Percentiles rank a stretch among this genome's conserved stretches.
These are phyloP conservation scores for Eufriesea mexicana DNA, from an alignment of 1,140 invertebrate genomes.

Conservation along the genomic window DNA sequence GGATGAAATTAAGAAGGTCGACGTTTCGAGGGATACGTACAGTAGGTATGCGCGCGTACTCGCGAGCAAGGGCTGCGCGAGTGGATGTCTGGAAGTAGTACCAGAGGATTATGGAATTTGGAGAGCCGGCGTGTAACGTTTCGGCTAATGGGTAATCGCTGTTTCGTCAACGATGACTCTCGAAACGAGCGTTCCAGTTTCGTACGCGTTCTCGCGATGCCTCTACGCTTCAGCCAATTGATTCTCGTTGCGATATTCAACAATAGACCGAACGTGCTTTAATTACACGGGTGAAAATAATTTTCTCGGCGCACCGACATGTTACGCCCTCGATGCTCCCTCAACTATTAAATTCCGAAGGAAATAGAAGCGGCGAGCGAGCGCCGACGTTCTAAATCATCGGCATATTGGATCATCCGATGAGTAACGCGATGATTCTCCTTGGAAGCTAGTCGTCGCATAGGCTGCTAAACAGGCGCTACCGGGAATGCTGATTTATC, in stretches of 20 bases:
- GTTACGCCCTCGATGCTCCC: slow-evolving; percentile 37
- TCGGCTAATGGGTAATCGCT: neutral
- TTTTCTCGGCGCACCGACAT: slow-evolving; percentile 33
- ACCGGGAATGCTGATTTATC: neutral
- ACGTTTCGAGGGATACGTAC: too few relatives aligned
- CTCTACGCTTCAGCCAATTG: neutral
- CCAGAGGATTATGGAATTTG: neutral
- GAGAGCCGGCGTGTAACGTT: neutral
- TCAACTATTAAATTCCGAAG: slow-evolving; percentile 36
- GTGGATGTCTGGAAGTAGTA: neutral
- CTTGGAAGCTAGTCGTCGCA: neutral
- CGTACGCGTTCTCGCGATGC: neutral
- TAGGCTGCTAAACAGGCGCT: neutral
- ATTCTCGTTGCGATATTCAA: slow-evolving; percentile 24
- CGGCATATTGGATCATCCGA: slow-evolving; percentile 20
- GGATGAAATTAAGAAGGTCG: too few relatives aligned
- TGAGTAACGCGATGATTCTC: slow-evolving; percentile 7
- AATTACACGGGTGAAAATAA: slow-evolving; percentile 33
- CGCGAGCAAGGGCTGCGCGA: too few relatives aligned
- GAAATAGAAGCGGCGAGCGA: neutral
- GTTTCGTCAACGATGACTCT: neutral
- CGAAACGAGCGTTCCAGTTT: neutral
- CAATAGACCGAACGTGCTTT: slow-evolving; percentile 9
- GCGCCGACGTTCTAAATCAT: slow-evolving; percentile 16
- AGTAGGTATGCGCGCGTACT: too few relatives aligned